Percentiles rank a stretch among this genome's conserved stretches.
phyloP scores from a whole-genome alignment of 2,888 invertebrate genomes.

The Cordilura impudica region DNA sequence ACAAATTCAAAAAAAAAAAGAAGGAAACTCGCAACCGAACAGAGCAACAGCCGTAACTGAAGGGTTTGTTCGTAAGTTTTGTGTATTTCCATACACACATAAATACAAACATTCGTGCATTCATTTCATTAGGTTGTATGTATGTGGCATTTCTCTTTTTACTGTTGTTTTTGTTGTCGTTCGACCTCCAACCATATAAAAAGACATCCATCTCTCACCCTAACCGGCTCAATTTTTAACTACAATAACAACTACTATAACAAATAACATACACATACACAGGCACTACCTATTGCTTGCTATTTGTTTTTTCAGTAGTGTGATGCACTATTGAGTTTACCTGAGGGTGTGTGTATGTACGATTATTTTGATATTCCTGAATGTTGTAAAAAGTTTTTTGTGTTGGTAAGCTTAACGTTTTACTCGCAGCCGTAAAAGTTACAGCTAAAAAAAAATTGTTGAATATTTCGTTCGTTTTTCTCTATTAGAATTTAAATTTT shows the following conservation, averaged over 20 bases:
- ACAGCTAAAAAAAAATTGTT: background rate
- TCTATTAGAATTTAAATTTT: conserved; percentile 33
- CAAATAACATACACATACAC: background rate
- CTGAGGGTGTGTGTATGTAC: background rate
- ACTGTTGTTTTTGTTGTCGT: background rate
- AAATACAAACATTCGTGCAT: conserved; percentile 9
- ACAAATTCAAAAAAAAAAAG: conserved; percentile 13
- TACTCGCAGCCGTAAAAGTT: background rate
- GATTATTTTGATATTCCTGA: background rate
- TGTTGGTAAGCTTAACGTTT: background rate
- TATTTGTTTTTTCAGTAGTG: too few relatives aligned
- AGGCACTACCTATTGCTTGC: background rate
- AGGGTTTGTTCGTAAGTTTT: conserved; percentile 33
- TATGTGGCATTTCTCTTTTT: background rate
- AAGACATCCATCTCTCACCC: conserved; percentile 28
- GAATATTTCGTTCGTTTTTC: background rate
- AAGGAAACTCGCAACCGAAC: background rate
- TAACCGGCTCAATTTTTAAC: conserved; percentile 10
- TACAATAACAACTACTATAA: conserved; percentile 7
- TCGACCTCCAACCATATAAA: conserved; percentile 55
- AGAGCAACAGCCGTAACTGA: conserved; percentile 46
- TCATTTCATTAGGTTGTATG: background rate
- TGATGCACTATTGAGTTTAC: background rate
- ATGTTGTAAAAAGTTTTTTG: background rate
- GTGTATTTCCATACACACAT: conserved; percentile 25